phyloP scores from a whole-genome alignment of 92 coral and sea anemone species.

The Bergia sp. region DNA sequence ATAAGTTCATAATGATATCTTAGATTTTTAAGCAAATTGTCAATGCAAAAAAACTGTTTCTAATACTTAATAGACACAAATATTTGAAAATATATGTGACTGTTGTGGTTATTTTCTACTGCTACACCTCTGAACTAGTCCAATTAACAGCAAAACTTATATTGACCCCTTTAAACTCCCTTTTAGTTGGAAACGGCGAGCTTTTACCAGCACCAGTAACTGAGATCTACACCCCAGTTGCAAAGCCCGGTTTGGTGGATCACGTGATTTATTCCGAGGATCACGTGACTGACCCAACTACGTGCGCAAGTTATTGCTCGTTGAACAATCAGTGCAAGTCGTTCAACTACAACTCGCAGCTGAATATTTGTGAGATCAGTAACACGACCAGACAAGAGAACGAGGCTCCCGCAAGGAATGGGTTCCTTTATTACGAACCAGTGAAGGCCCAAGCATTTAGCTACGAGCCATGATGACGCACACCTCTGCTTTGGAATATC shows the following conservation, averaged over 20 bases:
- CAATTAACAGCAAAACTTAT: no score
- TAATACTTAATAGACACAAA: no score
- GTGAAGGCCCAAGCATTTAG: background rate
- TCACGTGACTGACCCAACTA: constrained; percentile 14
- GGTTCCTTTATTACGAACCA: constrained; percentile 26
- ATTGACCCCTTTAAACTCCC: no score
- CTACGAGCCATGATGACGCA: background rate
- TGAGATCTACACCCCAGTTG: background rate
- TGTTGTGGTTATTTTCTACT: no score
- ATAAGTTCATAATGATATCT: no score
- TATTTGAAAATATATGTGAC: no score
- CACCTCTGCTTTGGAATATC: no score
- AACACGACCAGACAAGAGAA: constrained; percentile 18
- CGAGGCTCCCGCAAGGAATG: background rate
- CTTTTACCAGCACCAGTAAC: background rate
- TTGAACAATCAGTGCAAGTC: background rate
- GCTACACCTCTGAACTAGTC: no score
- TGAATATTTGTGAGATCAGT: constrained; percentile 7
- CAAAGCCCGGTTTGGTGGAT: background rate
- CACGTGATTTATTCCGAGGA: constrained; percentile 18
- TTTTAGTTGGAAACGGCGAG: no score
- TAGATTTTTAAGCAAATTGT: no score
- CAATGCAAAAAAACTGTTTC: no score
- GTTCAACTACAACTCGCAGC: background rate
- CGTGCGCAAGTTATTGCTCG: constrained; percentile 25